Conservation (phyloP, 2,888 invertebrate species). For the Thysanoteuthis rhombus region DNA sequence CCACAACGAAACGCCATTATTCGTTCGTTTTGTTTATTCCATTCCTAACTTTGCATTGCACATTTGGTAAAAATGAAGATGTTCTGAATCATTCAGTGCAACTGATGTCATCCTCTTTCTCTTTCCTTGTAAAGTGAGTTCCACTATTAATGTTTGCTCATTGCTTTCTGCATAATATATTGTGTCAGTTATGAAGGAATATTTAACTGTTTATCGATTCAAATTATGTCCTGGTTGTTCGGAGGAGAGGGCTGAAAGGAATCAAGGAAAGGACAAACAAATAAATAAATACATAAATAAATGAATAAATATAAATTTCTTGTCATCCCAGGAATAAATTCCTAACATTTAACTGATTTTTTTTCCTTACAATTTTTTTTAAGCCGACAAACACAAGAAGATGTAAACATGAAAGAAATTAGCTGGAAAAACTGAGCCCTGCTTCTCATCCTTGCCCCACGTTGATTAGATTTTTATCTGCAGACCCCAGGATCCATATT, state of each 20-base stretch:
- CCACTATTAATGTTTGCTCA: background rate
- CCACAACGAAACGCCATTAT: no score
- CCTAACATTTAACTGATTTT: background rate
- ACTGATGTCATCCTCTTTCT: no score
- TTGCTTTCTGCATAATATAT: background rate
- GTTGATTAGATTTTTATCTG: background rate
- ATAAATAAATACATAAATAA: background rate
- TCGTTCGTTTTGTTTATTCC: no score
- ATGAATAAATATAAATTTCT: background rate
- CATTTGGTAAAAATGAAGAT: no score
- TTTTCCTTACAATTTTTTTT: background rate
- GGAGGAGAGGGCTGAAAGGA: background rate
- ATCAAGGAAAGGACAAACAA: background rate
- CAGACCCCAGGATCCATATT: background rate
- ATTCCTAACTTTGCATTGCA: no score
- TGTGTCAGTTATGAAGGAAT: background rate
- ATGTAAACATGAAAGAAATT: constrained; percentile 12
- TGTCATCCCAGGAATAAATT: background rate
- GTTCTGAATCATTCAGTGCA: no score
- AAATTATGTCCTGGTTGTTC: background rate
- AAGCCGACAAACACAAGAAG: background rate
- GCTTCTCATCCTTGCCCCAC: background rate
- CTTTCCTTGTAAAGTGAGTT: no score
- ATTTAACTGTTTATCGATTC: background rate
- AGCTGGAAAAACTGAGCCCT: background rate